Base-by-base conservation (phyloP, 2,113 vertebrate species). In the Otolemur garnettii region DNA sequence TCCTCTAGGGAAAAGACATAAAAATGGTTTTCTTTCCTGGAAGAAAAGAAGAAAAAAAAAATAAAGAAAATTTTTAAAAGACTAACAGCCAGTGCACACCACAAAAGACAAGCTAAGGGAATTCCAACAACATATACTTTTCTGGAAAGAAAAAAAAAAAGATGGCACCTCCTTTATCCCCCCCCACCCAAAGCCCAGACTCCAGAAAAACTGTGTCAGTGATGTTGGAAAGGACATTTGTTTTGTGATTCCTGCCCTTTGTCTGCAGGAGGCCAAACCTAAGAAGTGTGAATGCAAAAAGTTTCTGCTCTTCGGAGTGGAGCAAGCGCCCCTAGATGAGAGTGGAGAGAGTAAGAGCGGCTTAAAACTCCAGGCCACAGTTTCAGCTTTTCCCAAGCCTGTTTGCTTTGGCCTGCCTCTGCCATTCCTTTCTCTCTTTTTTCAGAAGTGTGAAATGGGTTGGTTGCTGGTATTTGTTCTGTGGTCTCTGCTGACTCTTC, bases 381-480 rank as follows among this genome's bases (percentile, higher is more conserved):
- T 97, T 98, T 98, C 75, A 88, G 98, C 97, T 98, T 98, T 98
- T 98, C 98, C 98, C 96, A 97, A 94, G 97, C 88, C 97, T 98
- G 97, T 99, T 99, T 99, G 98, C 98, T 98, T 99, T 99, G 98
- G 98, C 98, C 98, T 13, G 86, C 64, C 96, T 81, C 97, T 91
- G 93, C 96, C 98, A 98, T 99, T 99, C 98, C 98, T 98, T 98
- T 98, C 98, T 98, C 97, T 98, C 98, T 98, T 98, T 98, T 98
- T 98, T 99, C 98, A 98, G 98, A 99, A 99, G 99, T 99, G 99
- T 99, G 98, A 99, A 99, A 98, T 98, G 98, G 98, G 98, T 98
- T 98, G 98, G 98, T 98, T 19, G 98, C 98, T 98, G 98, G 98
- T 98, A 98, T 99, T 99, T 99, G 98, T 97, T 98, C 98, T 99